Evolutionary conservation across 2,888 invertebrate genomes (phyloP).

Genomic region (Pollenia amentaria): DNA sequence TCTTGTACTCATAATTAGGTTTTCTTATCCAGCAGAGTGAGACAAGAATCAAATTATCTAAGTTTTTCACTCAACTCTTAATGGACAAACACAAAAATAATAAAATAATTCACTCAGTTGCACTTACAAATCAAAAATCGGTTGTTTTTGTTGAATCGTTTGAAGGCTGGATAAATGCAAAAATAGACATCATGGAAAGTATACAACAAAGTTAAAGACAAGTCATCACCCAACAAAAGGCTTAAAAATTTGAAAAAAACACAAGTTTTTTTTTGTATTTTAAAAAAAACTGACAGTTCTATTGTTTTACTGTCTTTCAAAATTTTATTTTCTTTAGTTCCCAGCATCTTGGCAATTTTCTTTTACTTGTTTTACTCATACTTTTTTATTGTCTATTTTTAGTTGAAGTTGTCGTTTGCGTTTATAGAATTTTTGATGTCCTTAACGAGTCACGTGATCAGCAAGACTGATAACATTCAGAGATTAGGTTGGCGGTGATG

Average conservation of each 20-base stretch:
- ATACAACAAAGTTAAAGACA: neutral
- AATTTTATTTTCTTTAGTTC: neutral
- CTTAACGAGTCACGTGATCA: conserved; percentile 76
- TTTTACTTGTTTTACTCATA: conserved; percentile 13
- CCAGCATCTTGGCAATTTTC: neutral
- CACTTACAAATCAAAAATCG: too few relatives aligned
- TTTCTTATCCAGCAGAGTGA: too few relatives aligned
- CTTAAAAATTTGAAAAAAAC: neutral
- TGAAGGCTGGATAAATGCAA: neutral
- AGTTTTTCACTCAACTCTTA: too few relatives aligned
- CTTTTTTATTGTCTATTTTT: conserved; percentile 43
- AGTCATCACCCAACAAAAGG: conserved; percentile 4
- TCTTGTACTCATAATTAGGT: too few relatives aligned
- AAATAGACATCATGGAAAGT: neutral
- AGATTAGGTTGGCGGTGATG: conserved; percentile 11
- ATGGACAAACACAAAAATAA: too few relatives aligned
- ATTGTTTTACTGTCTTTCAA: neutral
- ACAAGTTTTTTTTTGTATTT: neutral
- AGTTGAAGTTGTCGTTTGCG: conserved; percentile 65
- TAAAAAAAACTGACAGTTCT: neutral
- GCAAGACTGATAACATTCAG: conserved; percentile 67
- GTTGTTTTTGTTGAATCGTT: too few relatives aligned
- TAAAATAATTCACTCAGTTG: too few relatives aligned
- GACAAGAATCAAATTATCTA: too few relatives aligned
- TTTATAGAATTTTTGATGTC: conserved; percentile 75